Conservation (phyloP, 2,113 vertebrate genomes). For the Serinus canaria region DNA sequence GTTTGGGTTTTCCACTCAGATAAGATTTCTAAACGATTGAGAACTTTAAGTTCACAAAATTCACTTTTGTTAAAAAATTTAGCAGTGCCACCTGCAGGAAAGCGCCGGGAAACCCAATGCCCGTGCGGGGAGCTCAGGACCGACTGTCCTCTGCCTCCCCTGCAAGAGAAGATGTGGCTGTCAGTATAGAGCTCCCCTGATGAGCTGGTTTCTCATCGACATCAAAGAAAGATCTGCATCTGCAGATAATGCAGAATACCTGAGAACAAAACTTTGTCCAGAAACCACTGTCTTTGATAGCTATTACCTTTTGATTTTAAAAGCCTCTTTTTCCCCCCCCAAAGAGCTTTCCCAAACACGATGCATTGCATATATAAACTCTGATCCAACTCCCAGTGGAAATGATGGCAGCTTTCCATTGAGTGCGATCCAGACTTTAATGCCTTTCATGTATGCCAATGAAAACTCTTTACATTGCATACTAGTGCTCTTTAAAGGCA, state of each 20-base stretch:
- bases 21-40: neutral
- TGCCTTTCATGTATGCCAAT: conserved; percentile 37
- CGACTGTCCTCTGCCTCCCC: neutral
- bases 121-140: neutral
- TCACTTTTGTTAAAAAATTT: conserved; percentile 50
- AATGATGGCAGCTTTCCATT: conserved; percentile 41
- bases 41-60: neutral
- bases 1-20: neutral
- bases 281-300: conserved; percentile 56
- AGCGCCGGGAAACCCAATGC: neutral
- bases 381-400: neutral
- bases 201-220: conserved; percentile 20
- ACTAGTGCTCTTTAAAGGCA: conserved; percentile 49
- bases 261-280: conserved; percentile 15
- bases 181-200: neutral
- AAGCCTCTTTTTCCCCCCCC: neutral
- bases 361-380: neutral
- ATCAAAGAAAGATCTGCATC: conserved; percentile 44
- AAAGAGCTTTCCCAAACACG: neutral
- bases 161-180: neutral
- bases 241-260: conserved; percentile 37
- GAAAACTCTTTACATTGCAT: conserved; percentile 60
- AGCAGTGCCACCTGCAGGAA: conserved; percentile 69
- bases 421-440: conserved; percentile 3
- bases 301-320: conserved; percentile 28